Base-by-base conservation (phyloP, 2,797 vertebrate genomes). In the Eremophila alpestris region DNA sequence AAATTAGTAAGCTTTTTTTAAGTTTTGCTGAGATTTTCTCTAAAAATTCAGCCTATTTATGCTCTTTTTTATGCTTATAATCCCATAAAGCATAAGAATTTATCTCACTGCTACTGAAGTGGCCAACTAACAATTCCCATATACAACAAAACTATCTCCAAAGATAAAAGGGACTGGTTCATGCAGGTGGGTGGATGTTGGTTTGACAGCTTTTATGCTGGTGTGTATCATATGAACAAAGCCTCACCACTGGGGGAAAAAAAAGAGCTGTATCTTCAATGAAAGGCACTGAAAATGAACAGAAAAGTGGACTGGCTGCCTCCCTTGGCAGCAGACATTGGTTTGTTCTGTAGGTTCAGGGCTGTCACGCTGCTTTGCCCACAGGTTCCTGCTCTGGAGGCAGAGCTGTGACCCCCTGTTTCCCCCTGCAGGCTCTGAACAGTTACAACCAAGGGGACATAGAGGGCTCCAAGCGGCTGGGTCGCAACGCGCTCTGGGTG, bases 401-500 rank as follows among this genome's bases (percentile, higher is more conserved):
- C 41, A 34, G 48, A 23, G n/a, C 93, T 91, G 90, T 65, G 48
- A 43, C 23, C 62, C 41, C 85, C 70, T 82, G 38, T 83, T 94
- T 98, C 67, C 97, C 97, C 83, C 56, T 83, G 5, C 95, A 99
- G 98, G 98, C 98, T 89, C 97, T 98, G 92, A 98, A 98, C 98
- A 99, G 99, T 91, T 98, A 98, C 43, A 98, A 98, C 34, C 97
- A 98, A 13, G 98, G 98, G 58, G 98, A 99, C 89, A 96, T 98
- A 3, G 98, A 99, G 43, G 98, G 98, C 84, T 98, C 98, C 68
- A 95, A 83, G 93, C 94, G 98, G 63, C 97, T 99, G 83, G 98
- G 98, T 87, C 97, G 95, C 93, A 99, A 98, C 32, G 98, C 98
- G 13, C 97, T 99, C 75, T 98, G 98, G 96, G 98, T 99, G 48